Base-by-base conservation (phyloP, 2,113 vertebrate genomes). In the Anser cygnoides region DNA sequence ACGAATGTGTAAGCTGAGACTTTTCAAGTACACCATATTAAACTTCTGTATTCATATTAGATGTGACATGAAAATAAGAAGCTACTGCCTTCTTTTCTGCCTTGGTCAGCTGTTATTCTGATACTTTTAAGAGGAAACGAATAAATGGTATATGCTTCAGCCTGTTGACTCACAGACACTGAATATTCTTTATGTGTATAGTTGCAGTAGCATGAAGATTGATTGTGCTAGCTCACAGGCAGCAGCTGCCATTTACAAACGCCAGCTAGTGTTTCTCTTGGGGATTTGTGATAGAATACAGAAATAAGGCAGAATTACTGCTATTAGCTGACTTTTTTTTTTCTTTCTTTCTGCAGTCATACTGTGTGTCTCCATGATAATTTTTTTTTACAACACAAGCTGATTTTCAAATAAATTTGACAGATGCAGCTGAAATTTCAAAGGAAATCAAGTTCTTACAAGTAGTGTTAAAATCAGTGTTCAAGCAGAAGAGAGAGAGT, bases 231-330 rank as follows among this genome's bases (percentile, higher is more conserved):
- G 71, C 19, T 41, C n/a, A 5, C 13, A 91, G 77, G 84, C 81
- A 74, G 81, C 96, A 96, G 84, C 91, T 96, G 96, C 87, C 93
- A 94, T 96, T 97, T 97, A 77, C 77, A 94, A 91, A 93, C 73
- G 91, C 87, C 92, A 94, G 67, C 70, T 29, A 83, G 49, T 71
- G n/a, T 50, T 87, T 84, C 91, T 91, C 74, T 0, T 92, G 92
- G 95, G 95, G 67, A 50, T 96, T 85, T 67, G 77, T 96, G 95
- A 94, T 7, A 80, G 70, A 87, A 79, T 39, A 76, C 84, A 95
- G 92, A 92, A 94, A 76, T 62, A 82, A 76, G 31, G 25, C 89
- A 87, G 84, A 92, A 61, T 70, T 87, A 49, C 87, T 85, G 79
- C 84, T 50, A 37, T 79, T 93, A 89, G 28, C 66, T 82, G 33